Evolutionary conservation across 2,888 invertebrate species (phyloP).

Genomic region (Luffia ferchaultella): DNA sequence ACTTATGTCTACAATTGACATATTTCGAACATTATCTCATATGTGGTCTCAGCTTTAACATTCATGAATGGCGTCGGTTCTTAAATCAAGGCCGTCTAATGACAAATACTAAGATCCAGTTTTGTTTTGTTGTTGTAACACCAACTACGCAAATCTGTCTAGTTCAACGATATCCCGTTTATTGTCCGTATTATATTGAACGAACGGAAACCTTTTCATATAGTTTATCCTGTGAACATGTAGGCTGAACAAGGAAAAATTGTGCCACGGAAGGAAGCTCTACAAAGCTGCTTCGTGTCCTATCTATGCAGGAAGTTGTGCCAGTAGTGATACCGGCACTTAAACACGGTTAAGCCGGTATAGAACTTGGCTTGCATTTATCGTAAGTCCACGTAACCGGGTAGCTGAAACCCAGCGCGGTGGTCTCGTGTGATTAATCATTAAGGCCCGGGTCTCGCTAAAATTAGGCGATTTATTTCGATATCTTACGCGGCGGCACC

Average conservation of each 20-base stretch:
- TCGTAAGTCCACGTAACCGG: neutral
- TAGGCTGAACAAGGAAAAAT: slow-evolving; percentile 25
- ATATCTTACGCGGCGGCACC: too few species aligned
- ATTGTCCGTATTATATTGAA: neutral
- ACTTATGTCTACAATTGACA: neutral
- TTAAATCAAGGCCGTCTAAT: neutral
- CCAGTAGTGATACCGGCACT: slow-evolving; percentile 22
- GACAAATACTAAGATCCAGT: too few species aligned
- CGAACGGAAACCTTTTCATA: slow-evolving; percentile 14
- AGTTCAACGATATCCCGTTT: neutral
- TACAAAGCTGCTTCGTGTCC: slow-evolving; percentile 34
- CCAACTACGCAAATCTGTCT: neutral
- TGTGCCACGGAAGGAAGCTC: slow-evolving; percentile 52
- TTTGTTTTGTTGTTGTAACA: neutral
- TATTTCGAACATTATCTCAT: neutral
- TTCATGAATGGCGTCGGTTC: neutral
- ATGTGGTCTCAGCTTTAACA: neutral
- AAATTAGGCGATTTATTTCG: too few species aligned
- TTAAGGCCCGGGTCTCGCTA: too few species aligned
- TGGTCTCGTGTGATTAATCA: neutral
- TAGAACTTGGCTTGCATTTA: slow-evolving; percentile 20
- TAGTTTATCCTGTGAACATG: slow-evolving; percentile 36
- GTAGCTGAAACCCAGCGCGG: neutral
- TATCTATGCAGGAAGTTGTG: slow-evolving; percentile 53
- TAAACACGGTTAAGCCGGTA: slow-evolving; percentile 41